A percentile compares a stretch with the other conserved stretches of the same genome.
Evolutionary conservation across 2,888 invertebrate species (phyloP).

Genomic region (Chloroclysta siterata): DNA sequence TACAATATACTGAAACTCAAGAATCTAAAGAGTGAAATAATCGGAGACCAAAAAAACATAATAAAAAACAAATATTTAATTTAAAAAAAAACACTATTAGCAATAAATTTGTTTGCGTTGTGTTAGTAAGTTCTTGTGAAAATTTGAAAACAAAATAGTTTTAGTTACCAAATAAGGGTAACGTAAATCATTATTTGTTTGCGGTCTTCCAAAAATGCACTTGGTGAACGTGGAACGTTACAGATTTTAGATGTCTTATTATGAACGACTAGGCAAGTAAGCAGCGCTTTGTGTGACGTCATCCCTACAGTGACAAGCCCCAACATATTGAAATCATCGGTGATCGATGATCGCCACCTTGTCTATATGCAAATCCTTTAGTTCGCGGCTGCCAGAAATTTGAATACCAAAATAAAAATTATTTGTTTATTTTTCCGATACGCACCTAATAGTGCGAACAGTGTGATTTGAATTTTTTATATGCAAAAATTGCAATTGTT

Average conservation of each 20-base stretch:
- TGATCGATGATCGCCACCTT: slow-evolving; percentile 74
- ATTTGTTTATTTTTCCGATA: slow-evolving; percentile 76
- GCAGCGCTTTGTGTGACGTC: slow-evolving; percentile 47
- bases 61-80: no score
- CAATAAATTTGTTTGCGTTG: no score
- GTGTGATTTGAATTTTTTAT: slow-evolving; percentile 57
- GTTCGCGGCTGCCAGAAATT: slow-evolving; percentile 67
- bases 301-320: slow-evolving; percentile 50
- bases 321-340: slow-evolving; percentile 66
- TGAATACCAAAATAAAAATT: slow-evolving; percentile 75
- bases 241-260: neutral
- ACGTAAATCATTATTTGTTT: no score
- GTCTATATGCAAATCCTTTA: slow-evolving; percentile 80
- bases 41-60: no score
- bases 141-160: no score
- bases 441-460: slow-evolving; percentile 68
- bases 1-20: no score
- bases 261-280: neutral
- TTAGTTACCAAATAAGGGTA: no score
- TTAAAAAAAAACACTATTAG: no score
- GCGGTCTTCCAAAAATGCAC: no score
- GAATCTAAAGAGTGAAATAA: no score
- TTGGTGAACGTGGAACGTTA: neutral
- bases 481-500: slow-evolving; percentile 62
- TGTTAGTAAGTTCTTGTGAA: no score